phyloP scores from a whole-genome alignment of 2,113 vertebrate species.

The Suricata suricatta region DNA sequence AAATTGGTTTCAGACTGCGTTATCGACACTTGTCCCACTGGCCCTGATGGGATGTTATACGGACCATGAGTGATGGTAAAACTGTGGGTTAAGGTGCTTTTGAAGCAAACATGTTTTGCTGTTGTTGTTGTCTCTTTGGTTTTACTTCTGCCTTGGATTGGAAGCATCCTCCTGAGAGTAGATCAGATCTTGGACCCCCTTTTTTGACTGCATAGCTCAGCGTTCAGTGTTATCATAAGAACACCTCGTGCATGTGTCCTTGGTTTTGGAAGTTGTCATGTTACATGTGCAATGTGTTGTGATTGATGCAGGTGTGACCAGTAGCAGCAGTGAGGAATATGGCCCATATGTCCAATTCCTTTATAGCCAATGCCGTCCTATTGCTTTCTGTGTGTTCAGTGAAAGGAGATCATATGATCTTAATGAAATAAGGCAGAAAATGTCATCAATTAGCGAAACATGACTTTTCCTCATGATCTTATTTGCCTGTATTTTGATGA shows the following conservation, averaged over 20 bases:
- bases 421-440: neutral
- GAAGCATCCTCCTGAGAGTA: neutral
- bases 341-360: neutral
- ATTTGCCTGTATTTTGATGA: neutral
- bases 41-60: accelerated
- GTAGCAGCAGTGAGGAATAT: accelerated
- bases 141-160: neutral
- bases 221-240: neutral
- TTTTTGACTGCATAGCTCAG: neutral
- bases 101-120: neutral
- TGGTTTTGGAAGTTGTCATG: neutral
- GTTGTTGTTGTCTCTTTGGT: neutral
- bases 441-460: neutral
- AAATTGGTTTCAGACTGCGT: neutral
- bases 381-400: neutral
- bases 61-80: neutral
- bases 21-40: neutral
- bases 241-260: accelerated
- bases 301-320: neutral
- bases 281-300: neutral
- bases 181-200: neutral
- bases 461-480: neutral
- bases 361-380: neutral
- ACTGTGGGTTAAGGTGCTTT: neutral
- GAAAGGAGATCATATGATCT: neutral